phyloP scores from a whole-genome alignment of 2,113 vertebrate species.

The Bathybates hornii region DNA sequence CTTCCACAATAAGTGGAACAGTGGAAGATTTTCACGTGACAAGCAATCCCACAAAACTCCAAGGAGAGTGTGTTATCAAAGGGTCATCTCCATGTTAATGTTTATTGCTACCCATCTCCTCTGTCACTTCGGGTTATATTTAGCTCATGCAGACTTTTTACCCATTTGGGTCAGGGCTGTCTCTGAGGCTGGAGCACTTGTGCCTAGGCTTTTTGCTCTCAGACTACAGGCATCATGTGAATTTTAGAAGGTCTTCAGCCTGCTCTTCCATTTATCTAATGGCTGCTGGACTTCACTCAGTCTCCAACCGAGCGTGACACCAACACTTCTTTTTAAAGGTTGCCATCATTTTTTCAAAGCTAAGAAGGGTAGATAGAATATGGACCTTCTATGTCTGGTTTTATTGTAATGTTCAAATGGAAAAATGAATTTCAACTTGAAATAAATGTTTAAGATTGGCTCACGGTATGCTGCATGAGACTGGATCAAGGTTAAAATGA shows the following conservation, averaged over 20 bases:
- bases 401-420: not conserved
- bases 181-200: not conserved
- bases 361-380: not conserved
- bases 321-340: not conserved
- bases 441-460: not conserved
- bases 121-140: constrained; percentile 17
- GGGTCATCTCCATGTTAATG: not conserved
- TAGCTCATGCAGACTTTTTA: not conserved
- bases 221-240: not conserved
- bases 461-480: not conserved
- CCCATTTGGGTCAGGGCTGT: constrained; percentile 24
- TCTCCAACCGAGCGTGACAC: not conserved
- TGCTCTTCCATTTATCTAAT: constrained; percentile 5
- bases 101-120: not conserved
- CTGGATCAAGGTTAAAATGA: not conserved
- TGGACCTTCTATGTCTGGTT: not conserved
- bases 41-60: not conserved
- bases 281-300: not conserved
- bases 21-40: not conserved
- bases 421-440: not conserved
- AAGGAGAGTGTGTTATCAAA: not conserved
- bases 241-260: not conserved
- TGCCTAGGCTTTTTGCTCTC: not conserved
- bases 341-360: not conserved
- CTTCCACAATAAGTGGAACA: not conserved